Conservation (phyloP, 2,888 invertebrate species). For the Ormyrus nitidulus region DNA sequence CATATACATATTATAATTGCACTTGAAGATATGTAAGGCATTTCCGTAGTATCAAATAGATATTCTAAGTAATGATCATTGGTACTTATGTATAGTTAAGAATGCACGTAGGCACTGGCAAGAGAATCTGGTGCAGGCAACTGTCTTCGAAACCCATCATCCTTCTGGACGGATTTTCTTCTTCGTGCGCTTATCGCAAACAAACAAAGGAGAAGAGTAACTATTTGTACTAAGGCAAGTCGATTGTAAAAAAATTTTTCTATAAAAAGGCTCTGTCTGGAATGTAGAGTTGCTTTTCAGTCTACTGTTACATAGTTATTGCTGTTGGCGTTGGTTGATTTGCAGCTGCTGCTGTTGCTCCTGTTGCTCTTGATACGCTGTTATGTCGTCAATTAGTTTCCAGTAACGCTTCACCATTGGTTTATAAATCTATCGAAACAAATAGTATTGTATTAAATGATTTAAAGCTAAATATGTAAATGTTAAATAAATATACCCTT, state of each 20-base stretch:
- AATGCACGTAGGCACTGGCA: slow-evolving; percentile 26
- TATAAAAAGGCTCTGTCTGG: slow-evolving; percentile 24
- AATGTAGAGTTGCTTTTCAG: slow-evolving; percentile 21
- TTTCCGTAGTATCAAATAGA: neutral
- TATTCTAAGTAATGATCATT: neutral
- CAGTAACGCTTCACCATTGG: slow-evolving; percentile 85
- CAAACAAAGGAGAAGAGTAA: neutral
- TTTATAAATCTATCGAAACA: slow-evolving; percentile 79
- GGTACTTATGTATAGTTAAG: neutral
- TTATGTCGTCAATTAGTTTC: slow-evolving; percentile 74
- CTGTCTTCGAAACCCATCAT: neutral
- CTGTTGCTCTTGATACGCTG: slow-evolving; percentile 5
- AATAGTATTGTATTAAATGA: neutral
- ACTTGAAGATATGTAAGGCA: slow-evolving; percentile 28
- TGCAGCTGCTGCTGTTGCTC: too few relatives aligned
- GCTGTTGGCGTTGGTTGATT: too few relatives aligned
- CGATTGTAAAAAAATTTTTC: slow-evolving; percentile 3
- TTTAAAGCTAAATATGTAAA: slow-evolving; percentile 7
- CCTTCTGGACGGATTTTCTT: neutral
- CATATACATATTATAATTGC: slow-evolving; percentile 26
- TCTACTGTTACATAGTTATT: neutral
- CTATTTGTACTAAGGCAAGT: neutral
- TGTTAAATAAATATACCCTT: slow-evolving; percentile 67
- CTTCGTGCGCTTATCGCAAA: slow-evolving; percentile 17
- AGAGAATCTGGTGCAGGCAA: slow-evolving; percentile 6